Evolutionary conservation across 2,888 invertebrate species (phyloP).

Genomic region (Pherbina coryleti): DNA sequence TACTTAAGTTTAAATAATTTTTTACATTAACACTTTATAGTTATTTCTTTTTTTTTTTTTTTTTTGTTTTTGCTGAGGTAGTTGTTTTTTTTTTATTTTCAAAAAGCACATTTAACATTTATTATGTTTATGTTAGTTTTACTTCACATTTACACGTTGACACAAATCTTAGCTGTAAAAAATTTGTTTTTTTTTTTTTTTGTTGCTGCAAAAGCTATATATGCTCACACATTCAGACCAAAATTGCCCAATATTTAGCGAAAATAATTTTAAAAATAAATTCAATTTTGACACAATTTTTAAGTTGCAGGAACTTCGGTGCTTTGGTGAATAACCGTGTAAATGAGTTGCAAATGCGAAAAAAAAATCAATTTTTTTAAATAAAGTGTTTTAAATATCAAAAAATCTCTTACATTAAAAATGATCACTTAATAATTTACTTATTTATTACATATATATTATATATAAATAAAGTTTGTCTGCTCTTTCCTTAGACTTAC

Average conservation of each 20-base stretch:
- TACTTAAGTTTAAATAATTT: no score
- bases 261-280: background rate
- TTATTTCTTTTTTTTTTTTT: no score
- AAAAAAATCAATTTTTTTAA: no score
- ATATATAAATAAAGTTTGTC: no score
- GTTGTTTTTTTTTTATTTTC: no score
- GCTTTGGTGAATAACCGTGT: background rate
- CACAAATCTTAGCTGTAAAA: constrained; percentile 38
- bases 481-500: no score
- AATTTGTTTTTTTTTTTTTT: constrained; percentile 36
- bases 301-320: background rate
- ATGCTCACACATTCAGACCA: background rate
- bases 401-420: background rate
- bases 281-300: background rate
- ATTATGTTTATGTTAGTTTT: no score
- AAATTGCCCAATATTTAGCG: background rate
- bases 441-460: background rate
- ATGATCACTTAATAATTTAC: background rate
- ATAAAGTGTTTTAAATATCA: background rate
- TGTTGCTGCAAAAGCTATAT: background rate
- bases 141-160: no score
- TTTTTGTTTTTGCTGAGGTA: constrained; percentile 39
- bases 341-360: background rate
- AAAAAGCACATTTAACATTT: no score
- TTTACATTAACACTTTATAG: no score